Evolutionary conservation across 2,888 invertebrate species (phyloP), one percentile per base, ranked within the genome.

Genomic region (Harmothoe impar): DNA sequence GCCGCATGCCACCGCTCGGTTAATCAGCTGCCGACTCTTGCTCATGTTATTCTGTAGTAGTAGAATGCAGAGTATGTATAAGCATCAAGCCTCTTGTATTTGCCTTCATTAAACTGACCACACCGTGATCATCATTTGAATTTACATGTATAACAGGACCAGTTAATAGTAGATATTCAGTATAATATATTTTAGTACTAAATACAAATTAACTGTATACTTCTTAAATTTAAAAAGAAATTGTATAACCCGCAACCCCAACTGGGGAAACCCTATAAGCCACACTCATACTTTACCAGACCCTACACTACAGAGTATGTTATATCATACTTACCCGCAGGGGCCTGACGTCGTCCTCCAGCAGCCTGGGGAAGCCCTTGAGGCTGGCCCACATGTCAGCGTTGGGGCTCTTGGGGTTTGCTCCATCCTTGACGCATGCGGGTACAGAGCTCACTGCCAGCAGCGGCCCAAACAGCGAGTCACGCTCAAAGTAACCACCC

Each of bases 401-500:
- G 0, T 85, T 54, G 81, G n/a, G 56, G 72, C 0, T 56, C 54
- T 7, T 77, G 31, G 43, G 0, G 68, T 72, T 43, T 23, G 33
- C n/a, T 25, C 72, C 90, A 17, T 68, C 54, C 31, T 31, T 25
- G 12, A 86, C 23, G n/a, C 51, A 90, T 0, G 31, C 78, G 20
- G 91, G 92, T n/a, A 92, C 89, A 0, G 92, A 91, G 68, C 91
- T 90, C 43, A 92, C 17, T 0, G 68, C 86, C 72, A 92, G 88
- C 20, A 92, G 89, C 3, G 90, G 72, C 12, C 92, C 91, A 52
- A 92, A 89, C 54, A 91, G 89, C 17, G 91, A 91, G 12, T 90
- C 33, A 17, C 88, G 62, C 84, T 92, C 92, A 91, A 91, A 92
- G 88, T 90, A 92, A 51, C 89, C 90, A 5, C 92, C 92, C 92